Evolutionary conservation across 2,113 vertebrate species (phyloP).

Genomic region (Lepus americanus): DNA sequence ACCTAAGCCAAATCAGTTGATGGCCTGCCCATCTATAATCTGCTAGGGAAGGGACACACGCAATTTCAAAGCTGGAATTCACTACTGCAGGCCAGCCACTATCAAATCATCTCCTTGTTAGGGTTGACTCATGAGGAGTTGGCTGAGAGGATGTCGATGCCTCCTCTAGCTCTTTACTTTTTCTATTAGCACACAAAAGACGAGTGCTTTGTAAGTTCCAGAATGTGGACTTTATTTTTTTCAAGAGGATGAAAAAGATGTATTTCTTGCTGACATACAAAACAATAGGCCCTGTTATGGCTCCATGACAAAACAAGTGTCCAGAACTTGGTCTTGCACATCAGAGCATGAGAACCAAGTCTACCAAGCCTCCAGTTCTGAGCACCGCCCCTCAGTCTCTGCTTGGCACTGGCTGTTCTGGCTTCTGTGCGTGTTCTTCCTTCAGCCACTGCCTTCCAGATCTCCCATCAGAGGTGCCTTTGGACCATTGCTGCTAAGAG

Average conservation of each 20-base stretch:
- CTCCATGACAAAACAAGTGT: not conserved
- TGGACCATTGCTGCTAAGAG: not conserved
- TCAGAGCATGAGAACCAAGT: not conserved
- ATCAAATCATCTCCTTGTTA: not conserved
- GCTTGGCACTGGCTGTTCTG: not conserved
- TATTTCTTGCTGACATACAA: not conserved
- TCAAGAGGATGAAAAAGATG: not conserved
- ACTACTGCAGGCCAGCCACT: too few relatives aligned
- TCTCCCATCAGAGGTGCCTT: not conserved
- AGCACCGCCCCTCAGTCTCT: not conserved
- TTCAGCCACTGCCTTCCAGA: fast-evolving
- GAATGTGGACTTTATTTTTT: slow-evolving; percentile 36
- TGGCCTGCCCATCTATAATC: not conserved
- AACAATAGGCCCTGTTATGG: not conserved
- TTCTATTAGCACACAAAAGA: not conserved
- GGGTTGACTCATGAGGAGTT: not conserved
- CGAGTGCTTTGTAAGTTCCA: not conserved
- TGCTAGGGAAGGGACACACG: not conserved
- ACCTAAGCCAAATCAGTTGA: not conserved
- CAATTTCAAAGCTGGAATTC: not conserved
- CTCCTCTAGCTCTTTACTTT: not conserved
- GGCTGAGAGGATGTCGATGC: not conserved
- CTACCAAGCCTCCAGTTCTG: not conserved
- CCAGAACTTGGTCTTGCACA: not conserved
- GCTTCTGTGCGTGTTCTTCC: not conserved